Evolutionary conservation across 2,113 vertebrate species (phyloP).

Genomic region (Coryphaenoides rupestris): DNA sequence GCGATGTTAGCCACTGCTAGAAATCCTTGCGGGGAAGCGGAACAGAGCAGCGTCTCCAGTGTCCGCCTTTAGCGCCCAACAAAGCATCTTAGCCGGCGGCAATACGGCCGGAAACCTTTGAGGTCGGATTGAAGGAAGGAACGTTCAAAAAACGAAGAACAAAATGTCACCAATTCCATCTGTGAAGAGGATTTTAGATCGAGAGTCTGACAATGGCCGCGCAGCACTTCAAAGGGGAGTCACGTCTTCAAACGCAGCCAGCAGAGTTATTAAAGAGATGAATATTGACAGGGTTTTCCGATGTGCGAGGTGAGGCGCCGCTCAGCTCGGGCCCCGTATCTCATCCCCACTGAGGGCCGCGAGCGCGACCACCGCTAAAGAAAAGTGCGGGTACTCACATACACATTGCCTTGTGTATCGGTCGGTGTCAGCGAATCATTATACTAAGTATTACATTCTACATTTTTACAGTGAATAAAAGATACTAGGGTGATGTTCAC

Average conservation of each 20-base stretch:
- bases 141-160: slow-evolving; percentile 53
- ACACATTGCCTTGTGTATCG: too few relatives aligned
- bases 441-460: too few relatives aligned
- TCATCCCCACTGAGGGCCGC: slow-evolving; percentile 55
- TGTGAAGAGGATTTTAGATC: slow-evolving; percentile 68
- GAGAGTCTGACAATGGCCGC: slow-evolving; percentile 69
- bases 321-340: slow-evolving; percentile 55
- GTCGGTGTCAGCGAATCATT: too few relatives aligned
- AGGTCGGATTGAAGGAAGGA: slow-evolving; percentile 72
- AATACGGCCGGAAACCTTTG: slow-evolving; percentile 65
- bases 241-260: slow-evolving; percentile 67
- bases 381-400: too few relatives aligned
- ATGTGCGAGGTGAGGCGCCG: slow-evolving; percentile 59
- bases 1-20: slow-evolving; percentile 57
- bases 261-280: slow-evolving; percentile 73
- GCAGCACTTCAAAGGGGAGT: slow-evolving; percentile 74
- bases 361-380: too few relatives aligned
- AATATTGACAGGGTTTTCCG: slow-evolving; percentile 71
- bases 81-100: slow-evolving; percentile 59
- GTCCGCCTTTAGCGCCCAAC: slow-evolving; percentile 42
- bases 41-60: slow-evolving; percentile 49
- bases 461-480: too few relatives aligned
- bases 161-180: slow-evolving; percentile 73
- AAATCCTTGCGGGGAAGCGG: slow-evolving; percentile 53
- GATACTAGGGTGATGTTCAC: too few relatives aligned